Evolutionary conservation across 2,797 vertebrate species (phyloP), one percentile per base, ranked within the genome.

Genomic region (Epinephelus awoara): DNA sequence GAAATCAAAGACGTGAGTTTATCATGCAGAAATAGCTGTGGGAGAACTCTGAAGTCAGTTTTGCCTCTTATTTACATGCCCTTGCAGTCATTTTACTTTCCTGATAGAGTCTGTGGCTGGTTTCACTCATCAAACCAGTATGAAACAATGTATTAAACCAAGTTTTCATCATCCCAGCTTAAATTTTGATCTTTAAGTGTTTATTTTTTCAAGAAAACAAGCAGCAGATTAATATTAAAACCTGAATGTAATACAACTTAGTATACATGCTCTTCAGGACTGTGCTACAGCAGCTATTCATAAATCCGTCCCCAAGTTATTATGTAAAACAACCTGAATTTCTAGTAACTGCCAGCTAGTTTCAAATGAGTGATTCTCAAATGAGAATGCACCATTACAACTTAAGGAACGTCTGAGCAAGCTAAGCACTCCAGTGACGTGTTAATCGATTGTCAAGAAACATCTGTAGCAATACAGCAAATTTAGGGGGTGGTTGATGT

Each of bases 1-100:
- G 96, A 94, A 86, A 95, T 96, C 93, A 97, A 97, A 74, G 95
- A 96, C 77, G 98, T 99, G 94, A 91, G 94, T 94, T 65, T 46
- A 76, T 68, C 19, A 19, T n/a, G n/a, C 29, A 73, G 8, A 69
- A 61, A 56, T 47, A 18, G 38, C 62, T 46, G 34, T 1, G 11
- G 15, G 10, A 47, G 6, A 38, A 44, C 23, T 58, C 5, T 58
- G 23, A 64, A 15, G 7, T 6, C 29, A 50, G 8, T 19, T 61
- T 46, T 47, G 11, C 6, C 71, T 3, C 38, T 19, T 52, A 34
- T 27, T 54, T 56, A 18, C 27, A 42, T 25, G 0, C 44, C 7
- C 25, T 21, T 42, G 13, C 3, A 55, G 50, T 19, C 49, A 55
- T 61, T 63, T 52, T 61, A 17, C 10, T 17, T 3, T 50, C 29